A percentile compares a stretch with the other conserved stretches of the same genome.
These are phyloP conservation scores for Pardalotus punctatus DNA, from an alignment of 2,113 vertebrate genomes.

Conservation along the genomic window DNA sequence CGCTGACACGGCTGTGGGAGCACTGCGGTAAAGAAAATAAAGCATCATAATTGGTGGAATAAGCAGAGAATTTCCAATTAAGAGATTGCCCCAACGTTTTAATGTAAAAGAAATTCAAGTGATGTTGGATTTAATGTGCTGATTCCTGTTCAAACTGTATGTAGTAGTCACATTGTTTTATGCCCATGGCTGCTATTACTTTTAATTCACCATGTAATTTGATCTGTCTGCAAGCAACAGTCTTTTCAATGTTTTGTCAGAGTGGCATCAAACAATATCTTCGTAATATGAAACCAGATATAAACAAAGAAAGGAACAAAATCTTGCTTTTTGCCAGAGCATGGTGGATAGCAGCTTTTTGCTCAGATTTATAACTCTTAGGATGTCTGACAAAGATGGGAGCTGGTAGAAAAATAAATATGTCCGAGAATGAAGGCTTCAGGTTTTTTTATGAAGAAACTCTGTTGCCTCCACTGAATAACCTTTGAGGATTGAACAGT, in stretches of 20 bases:
- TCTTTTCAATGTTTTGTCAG: neutral
- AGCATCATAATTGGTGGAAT: neutral
- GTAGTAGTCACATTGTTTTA: neutral
- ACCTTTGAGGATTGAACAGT: slow-evolving; percentile 30
- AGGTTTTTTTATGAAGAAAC: neutral
- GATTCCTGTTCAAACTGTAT: neutral
- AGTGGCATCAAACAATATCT: neutral
- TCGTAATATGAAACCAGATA: neutral
- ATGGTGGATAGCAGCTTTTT: neutral
- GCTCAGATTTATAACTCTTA: neutral
- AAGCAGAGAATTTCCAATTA: slow-evolving; percentile 4
- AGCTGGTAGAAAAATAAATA: neutral
- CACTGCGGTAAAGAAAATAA: neutral
- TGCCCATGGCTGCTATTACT: neutral
- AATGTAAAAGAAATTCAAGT: neutral
- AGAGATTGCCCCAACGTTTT: neutral
- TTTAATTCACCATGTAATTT: neutral
- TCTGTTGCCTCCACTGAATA: neutral
- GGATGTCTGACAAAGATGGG: neutral
- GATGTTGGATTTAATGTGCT: neutral
- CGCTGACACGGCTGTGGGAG: neutral
- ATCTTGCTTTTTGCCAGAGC: neutral
- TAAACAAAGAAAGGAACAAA: neutral
- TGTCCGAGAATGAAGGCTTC: neutral
- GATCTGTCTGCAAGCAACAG: neutral